Evolutionary conservation across 1,140 invertebrate genomes (phyloP).

Genomic region (Melipona quadrifasciata): DNA sequence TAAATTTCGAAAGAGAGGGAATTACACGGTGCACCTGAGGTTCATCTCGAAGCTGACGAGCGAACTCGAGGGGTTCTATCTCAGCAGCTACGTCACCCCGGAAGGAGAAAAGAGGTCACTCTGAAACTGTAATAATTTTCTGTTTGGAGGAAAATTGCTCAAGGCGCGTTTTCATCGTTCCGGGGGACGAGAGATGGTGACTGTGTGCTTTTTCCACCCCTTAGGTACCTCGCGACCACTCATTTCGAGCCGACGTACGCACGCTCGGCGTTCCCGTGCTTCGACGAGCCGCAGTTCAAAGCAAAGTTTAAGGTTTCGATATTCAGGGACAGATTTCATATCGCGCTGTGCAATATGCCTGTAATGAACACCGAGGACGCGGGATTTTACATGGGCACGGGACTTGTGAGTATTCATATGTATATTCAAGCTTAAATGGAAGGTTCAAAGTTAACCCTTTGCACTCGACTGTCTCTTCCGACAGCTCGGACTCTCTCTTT

Average conservation of each 20-base stretch:
- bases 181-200: background rate
- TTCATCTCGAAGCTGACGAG: slow-evolving; percentile 91
- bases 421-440: too few species aligned
- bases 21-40: slow-evolving; percentile 92
- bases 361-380: slow-evolving; percentile 93
- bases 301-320: slow-evolving; percentile 95
- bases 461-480: too few species aligned
- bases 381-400: slow-evolving; percentile 92
- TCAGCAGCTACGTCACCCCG: slow-evolving; percentile 90
- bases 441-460: too few species aligned
- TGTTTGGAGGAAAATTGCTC: slow-evolving; percentile 34
- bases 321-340: slow-evolving; percentile 92
- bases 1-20: slow-evolving; percentile 88
- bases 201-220: slow-evolving; percentile 29
- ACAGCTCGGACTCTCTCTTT: too few species aligned
- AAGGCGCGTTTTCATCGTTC: background rate
- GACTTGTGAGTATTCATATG: slow-evolving; percentile 85
- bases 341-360: slow-evolving; percentile 94
- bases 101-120: slow-evolving; percentile 89
- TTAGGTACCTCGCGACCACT: slow-evolving; percentile 94
- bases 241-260: slow-evolving; percentile 98
- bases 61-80: slow-evolving; percentile 95
- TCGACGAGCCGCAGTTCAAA: slow-evolving; percentile 98
- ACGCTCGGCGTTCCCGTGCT: slow-evolving; percentile 96
- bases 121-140: slow-evolving; percentile 53